These are phyloP conservation scores for Sarcophaga bullata DNA, from an alignment of 1,140 invertebrate species.

Conservation along the genomic window DNA sequence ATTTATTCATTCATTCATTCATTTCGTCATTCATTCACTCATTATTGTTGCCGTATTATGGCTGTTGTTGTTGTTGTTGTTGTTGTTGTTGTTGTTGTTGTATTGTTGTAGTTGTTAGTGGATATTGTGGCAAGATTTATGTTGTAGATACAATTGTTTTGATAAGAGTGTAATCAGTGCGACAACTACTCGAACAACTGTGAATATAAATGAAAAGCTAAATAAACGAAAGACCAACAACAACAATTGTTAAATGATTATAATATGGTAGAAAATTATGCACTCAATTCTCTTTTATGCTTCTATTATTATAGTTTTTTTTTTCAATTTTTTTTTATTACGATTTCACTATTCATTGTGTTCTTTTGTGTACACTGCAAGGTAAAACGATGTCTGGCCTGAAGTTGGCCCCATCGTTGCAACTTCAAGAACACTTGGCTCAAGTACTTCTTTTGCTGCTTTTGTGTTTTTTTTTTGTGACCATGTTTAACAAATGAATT, in stretches of 20 bases:
- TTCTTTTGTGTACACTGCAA: background rate
- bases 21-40: background rate
- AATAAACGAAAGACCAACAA: background rate
- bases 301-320: too few relatives aligned
- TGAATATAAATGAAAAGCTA: background rate
- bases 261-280: slow-evolving; percentile 11
- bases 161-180: slow-evolving; percentile 33
- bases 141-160: slow-evolving; percentile 32
- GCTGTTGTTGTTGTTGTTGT: background rate
- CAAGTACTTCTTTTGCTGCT: background rate
- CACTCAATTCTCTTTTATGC: background rate
- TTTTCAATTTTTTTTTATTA: too few relatives aligned
- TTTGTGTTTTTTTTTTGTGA: background rate
- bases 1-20: background rate
- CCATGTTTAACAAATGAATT: slow-evolving; percentile 12
- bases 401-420: too few relatives aligned
- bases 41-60: background rate
- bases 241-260: slow-evolving; percentile 35
- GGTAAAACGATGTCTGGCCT: background rate
- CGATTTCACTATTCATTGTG: background rate
- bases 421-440: slow-evolving; percentile 5
- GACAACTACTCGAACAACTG: slow-evolving; percentile 30
- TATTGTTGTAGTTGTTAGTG: background rate
- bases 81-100: background rate
- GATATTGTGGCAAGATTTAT: background rate